phyloP scores from a whole-genome alignment of 2,888 invertebrate species.

The Hemithea aestivaria region DNA sequence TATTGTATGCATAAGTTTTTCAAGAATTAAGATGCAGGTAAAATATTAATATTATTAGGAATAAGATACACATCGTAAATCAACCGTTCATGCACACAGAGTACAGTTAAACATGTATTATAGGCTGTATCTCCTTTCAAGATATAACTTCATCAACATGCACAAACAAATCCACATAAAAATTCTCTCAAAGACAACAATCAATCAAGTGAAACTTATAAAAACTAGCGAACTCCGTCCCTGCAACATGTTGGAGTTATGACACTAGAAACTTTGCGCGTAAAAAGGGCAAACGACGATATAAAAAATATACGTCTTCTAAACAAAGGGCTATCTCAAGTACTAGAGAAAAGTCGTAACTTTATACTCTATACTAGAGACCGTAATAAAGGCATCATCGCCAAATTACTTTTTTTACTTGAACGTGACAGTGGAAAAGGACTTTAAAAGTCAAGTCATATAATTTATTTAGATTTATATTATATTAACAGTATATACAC shows the following conservation, averaged over 20 bases:
- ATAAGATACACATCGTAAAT: too few relatives aligned
- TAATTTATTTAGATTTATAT: too few relatives aligned
- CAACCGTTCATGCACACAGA: too few relatives aligned
- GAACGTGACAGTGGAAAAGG: not conserved
- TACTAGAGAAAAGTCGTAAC: constrained; percentile 47
- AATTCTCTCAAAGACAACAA: constrained; percentile 12
- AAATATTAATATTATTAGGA: too few relatives aligned
- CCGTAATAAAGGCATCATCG: constrained; percentile 54
- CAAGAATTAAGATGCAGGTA: too few relatives aligned
- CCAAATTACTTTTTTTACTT: constrained; percentile 52
- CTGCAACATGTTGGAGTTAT: constrained; percentile 29
- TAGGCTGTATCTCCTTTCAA: too few relatives aligned
- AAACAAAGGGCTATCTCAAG: constrained; percentile 46
- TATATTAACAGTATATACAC: too few relatives aligned
- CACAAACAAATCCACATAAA: too few relatives aligned
- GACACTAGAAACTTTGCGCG: constrained; percentile 29
- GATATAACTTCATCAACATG: too few relatives aligned
- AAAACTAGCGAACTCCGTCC: constrained; percentile 4
- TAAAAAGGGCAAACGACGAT: constrained; percentile 26
- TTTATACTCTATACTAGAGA: constrained; percentile 41
- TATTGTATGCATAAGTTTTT: too few relatives aligned
- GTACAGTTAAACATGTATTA: too few relatives aligned
- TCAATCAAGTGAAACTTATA: not conserved
- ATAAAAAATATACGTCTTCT: constrained; percentile 32
- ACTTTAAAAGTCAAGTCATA: too few relatives aligned